A percentile compares a stretch with the other conserved stretches of the same genome.
phyloP scores from a whole-genome alignment of 92 coral and sea anemone species.

The Phenganax subtilis region DNA sequence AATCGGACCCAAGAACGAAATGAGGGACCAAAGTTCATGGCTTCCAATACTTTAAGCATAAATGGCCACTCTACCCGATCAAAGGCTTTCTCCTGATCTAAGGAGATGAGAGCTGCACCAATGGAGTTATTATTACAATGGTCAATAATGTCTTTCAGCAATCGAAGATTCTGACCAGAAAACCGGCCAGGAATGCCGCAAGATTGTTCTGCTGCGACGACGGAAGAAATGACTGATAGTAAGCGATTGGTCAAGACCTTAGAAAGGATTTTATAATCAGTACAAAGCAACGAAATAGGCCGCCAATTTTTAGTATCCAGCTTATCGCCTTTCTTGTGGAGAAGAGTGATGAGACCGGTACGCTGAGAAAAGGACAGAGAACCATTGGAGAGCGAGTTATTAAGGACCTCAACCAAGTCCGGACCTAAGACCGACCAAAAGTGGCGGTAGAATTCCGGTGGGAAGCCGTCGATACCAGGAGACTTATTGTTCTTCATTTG shows the following conservation, averaged over 20 bases:
- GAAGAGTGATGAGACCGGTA: not conserved
- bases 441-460: not conserved
- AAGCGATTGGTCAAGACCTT: conserved; percentile 29
- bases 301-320: conserved; percentile 12
- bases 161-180: conserved; percentile 24
- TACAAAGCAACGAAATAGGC: conserved; percentile 2
- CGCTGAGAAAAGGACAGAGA: not conserved
- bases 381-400: not conserved
- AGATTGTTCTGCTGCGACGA: conserved; percentile 16
- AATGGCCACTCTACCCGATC: conserved; percentile 17
- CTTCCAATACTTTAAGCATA: not conserved
- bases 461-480: conserved; percentile 40
- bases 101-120: not conserved
- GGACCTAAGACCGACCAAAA: conserved; percentile 20
- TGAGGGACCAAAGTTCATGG: conserved; percentile 15
- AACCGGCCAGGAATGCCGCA: conserved; percentile 5
- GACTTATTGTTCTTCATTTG: not conserved
- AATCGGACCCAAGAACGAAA: not conserved
- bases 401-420: not conserved
- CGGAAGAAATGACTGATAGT: not conserved
- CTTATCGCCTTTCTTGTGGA: conserved; percentile 33
- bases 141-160: conserved; percentile 17
- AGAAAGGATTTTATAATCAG: conserved; percentile 33
- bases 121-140: not conserved
- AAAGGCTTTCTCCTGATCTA: conserved; percentile 30